Evolutionary conservation across 2,888 invertebrate genomes (phyloP).

Genomic region (Helicoverpa assulta): DNA sequence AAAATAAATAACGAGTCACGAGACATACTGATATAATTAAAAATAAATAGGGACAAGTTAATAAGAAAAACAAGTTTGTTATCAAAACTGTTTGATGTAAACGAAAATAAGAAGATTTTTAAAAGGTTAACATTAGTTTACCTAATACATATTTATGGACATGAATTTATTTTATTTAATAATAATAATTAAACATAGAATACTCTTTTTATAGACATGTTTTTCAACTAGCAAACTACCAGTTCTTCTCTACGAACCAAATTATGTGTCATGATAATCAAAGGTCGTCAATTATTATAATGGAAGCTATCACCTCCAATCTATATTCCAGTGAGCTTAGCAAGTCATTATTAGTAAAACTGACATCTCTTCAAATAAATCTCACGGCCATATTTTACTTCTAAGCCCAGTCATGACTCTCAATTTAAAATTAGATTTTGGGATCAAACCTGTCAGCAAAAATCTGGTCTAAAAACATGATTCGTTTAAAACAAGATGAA

Average conservation of each 20-base stretch:
- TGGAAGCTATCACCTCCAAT: neutral
- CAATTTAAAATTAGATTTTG: conserved; percentile 2
- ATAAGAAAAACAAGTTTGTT: too few species aligned
- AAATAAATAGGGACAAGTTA: too few species aligned
- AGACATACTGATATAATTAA: too few species aligned
- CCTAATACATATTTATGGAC: too few species aligned
- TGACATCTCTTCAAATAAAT: neutral
- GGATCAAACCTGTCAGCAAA: conserved; percentile 8
- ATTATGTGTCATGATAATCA: neutral
- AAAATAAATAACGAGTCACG: conserved; percentile 15
- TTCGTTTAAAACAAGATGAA: conserved; percentile 9
- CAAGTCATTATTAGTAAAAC: conserved; percentile 2
- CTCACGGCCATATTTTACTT: neutral
- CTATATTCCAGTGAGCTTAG: neutral
- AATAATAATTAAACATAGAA: too few species aligned
- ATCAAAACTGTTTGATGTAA: too few species aligned
- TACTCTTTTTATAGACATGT: too few species aligned
- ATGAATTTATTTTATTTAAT: too few species aligned
- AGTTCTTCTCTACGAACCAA: too few species aligned
- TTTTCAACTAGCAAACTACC: too few species aligned
- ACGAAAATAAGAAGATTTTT: too few species aligned
- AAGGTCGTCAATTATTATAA: neutral
- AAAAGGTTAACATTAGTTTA: too few species aligned
- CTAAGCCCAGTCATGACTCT: neutral
- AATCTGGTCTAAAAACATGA: conserved; percentile 1